Conservation (phyloP, 2,888 invertebrate genomes). For the Tachina grossa region DNA sequence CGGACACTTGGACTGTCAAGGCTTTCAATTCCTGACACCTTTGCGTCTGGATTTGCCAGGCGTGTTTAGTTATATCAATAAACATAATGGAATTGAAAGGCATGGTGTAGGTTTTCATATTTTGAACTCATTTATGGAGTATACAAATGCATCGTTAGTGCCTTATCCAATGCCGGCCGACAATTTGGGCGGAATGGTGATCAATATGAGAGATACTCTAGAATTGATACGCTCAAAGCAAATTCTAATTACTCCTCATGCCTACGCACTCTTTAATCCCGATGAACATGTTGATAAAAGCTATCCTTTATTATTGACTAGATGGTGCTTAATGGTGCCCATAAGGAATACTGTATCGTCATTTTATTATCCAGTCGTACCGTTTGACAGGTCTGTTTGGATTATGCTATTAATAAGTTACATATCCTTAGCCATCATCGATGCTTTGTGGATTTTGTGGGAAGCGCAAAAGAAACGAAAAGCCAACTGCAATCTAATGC, state of each 20-base stretch:
- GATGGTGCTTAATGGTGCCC: slow-evolving; percentile 78
- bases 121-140: slow-evolving; percentile 40
- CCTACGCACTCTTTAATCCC: slow-evolving; percentile 75
- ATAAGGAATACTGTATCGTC: slow-evolving; percentile 75
- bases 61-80: slow-evolving; percentile 73
- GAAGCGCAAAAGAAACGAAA: not conserved
- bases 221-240: slow-evolving; percentile 74
- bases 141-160: slow-evolving; percentile 73
- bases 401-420: not conserved
- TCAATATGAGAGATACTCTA: slow-evolving; percentile 76
- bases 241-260: slow-evolving; percentile 75
- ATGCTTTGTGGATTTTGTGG: slow-evolving; percentile 14
- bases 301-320: slow-evolving; percentile 77
- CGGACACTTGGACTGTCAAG: not conserved
- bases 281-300: slow-evolving; percentile 76
- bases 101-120: slow-evolving; percentile 43
- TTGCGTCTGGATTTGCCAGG: slow-evolving; percentile 76
- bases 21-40: slow-evolving; percentile 70
- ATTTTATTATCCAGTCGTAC: slow-evolving; percentile 75
- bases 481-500: not conserved
- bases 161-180: slow-evolving; percentile 62
- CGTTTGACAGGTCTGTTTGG: slow-evolving; percentile 72
- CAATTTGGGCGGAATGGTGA: slow-evolving; percentile 67
- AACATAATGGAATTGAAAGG: not conserved
- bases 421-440: not conserved